phyloP scores from a whole-genome alignment of 2,888 invertebrate species.

The Lottia gigantea region DNA sequence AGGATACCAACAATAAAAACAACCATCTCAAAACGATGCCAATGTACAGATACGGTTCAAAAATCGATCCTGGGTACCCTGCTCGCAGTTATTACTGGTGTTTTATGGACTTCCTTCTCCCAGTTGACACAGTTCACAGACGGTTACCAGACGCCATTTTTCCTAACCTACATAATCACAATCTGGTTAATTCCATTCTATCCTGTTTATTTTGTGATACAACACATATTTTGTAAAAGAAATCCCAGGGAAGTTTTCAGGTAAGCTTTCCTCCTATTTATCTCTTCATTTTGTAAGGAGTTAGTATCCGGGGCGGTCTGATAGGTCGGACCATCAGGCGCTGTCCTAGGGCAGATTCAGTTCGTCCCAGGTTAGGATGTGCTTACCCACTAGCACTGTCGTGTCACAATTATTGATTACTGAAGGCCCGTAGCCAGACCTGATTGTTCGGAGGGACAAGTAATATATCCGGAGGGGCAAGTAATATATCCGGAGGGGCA shows the following conservation, averaged over 20 bases:
- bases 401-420: no score
- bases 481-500: no score
- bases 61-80: slow-evolving; percentile 33
- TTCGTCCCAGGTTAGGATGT: no score
- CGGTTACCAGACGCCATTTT: slow-evolving; percentile 88
- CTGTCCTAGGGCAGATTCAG: no score
- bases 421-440: no score
- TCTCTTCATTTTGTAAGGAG: no score
- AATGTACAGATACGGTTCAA: slow-evolving; percentile 17
- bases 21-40: not conserved
- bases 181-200: slow-evolving; percentile 92
- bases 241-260: slow-evolving; percentile 37
- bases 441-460: no score
- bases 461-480: no score
- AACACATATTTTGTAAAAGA: slow-evolving; percentile 73
- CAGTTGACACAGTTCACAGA: slow-evolving; percentile 73
- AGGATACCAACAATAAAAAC: not conserved
- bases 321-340: no score
- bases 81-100: slow-evolving; percentile 74
- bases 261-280: slow-evolving; percentile 32
- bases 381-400: no score
- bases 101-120: slow-evolving; percentile 92
- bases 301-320: no score
- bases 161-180: slow-evolving; percentile 94
- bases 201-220: slow-evolving; percentile 82